phyloP scores from a whole-genome alignment of 2,113 vertebrate species.

The Amphiprion ocellaris region DNA sequence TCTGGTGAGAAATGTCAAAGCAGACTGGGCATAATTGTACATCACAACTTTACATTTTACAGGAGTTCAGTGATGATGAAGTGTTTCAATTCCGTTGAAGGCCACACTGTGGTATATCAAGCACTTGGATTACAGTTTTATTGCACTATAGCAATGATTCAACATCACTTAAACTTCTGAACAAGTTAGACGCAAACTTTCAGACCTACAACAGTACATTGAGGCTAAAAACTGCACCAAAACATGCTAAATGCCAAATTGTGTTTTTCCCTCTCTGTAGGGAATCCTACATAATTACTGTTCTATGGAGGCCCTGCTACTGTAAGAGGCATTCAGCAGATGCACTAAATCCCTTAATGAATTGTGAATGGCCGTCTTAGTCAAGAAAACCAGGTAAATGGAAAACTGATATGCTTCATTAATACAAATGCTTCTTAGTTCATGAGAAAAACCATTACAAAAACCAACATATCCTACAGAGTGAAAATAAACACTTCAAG shows the following conservation, averaged over 20 bases:
- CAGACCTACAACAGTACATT: not conserved
- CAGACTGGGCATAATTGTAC: slow-evolving; percentile 3
- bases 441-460: not conserved
- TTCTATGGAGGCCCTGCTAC: slow-evolving; percentile 18
- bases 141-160: not conserved
- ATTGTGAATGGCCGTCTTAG: slow-evolving; percentile 43
- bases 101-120: not conserved
- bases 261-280: slow-evolving; percentile 25
- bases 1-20: not conserved
- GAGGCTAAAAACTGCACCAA: slow-evolving; percentile 15
- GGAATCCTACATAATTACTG: slow-evolving; percentile 47
- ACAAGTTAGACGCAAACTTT: not conserved
- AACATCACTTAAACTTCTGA: slow-evolving; percentile 8
- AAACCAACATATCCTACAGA: not conserved
- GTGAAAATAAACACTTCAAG: slow-evolving; percentile 37
- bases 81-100: slow-evolving; percentile 2
- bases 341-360: slow-evolving; percentile 50
- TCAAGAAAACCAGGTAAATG: slow-evolving; percentile 18
- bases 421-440: slow-evolving; percentile 18
- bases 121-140: not conserved
- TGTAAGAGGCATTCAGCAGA: slow-evolving; percentile 20
- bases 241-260: slow-evolving; percentile 4
- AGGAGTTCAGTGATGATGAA: not conserved
- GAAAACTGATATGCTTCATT: slow-evolving; percentile 24
- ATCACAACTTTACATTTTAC: not conserved